Evolutionary conservation across 2,888 invertebrate genomes (phyloP), one percentile per base, ranked within the genome.

Genomic region (Thecophora atra): DNA sequence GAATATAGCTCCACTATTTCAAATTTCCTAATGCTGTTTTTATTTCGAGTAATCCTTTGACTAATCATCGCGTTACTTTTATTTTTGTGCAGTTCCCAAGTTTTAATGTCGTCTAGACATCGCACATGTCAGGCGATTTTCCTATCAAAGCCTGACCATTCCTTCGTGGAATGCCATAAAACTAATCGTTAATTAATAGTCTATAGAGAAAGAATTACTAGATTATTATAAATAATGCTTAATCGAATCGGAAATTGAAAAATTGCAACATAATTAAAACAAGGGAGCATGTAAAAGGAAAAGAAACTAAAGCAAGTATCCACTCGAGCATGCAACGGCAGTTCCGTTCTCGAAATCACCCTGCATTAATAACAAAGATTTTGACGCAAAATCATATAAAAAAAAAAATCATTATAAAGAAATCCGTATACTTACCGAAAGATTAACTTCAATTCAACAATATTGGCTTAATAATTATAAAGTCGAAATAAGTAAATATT

Each of bases 191-290:
- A 63, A 63, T 63, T 69, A 21, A 63, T 70, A 37, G 21, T 21
- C 7, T 37, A 15, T 21, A 42, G n/a, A n/a, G 13, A 19, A 54
- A 26, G 44, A 42, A 63, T 42, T 42, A n/a, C 65, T n/a, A n/a
- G n/a, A n/a, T n/a, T n/a, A n/a, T n/a, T n/a, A n/a, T n/a, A n/a
- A n/a, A n/a, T n/a, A n/a, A n/a, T n/a, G n/a, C n/a, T n/a, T n/a
- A n/a, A n/a, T n/a, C n/a, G n/a, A n/a, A n/a, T n/a, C n/a, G n/a
- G n/a, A n/a, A n/a, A n/a, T n/a, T n/a, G n/a, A 67, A 68, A 37
- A 70, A 70, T 70, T 70, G 70, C 62, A 52, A 62, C 62, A 70
- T 68, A 68, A 68, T 68, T 58, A 68, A 68, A 68, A 68, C 44
- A 56, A 58, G n/a, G n/a, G n/a, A n/a, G n/a, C n/a, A n/a, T n/a